Conservation (phyloP, 1,140 invertebrate genomes). For the Halyomorpha halys region DNA sequence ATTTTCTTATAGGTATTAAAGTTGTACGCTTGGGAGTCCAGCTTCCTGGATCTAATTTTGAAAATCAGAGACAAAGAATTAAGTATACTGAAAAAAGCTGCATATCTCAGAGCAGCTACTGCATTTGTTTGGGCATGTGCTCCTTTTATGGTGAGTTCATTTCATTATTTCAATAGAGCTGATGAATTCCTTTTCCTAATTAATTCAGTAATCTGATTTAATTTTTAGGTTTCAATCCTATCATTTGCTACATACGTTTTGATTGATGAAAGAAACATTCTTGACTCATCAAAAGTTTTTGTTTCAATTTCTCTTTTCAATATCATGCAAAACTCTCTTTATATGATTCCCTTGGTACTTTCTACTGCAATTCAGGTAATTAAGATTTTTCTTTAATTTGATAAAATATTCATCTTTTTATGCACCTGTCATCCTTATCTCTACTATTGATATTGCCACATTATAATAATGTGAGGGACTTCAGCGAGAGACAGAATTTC, state of each 20-base stretch:
- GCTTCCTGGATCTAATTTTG: too few relatives aligned
- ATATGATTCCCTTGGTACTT: conserved; percentile 33
- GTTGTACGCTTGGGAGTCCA: too few relatives aligned
- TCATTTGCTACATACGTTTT: conserved; percentile 34
- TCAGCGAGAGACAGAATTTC: too few relatives aligned
- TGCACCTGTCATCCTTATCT: too few relatives aligned
- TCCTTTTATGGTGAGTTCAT: conserved; percentile 44
- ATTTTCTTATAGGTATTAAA: too few relatives aligned
- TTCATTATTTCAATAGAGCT: not conserved
- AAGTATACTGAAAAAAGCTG: conserved; percentile 64
- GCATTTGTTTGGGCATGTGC: conserved; percentile 49
- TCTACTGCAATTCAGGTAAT: conserved; percentile 76
- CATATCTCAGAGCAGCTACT: conserved; percentile 49
- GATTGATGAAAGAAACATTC: conserved; percentile 37
- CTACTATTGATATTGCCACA: too few relatives aligned
- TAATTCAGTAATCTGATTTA: not conserved
- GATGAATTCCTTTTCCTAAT: too few relatives aligned
- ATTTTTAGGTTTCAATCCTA: conserved; percentile 20
- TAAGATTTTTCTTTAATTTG: not conserved
- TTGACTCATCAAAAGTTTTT: conserved; percentile 50
- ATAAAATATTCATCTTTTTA: too few relatives aligned
- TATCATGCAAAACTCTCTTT: conserved; percentile 42
- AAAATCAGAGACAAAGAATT: conserved; percentile 74
- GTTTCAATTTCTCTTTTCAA: conserved; percentile 35
- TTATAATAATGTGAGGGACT: too few relatives aligned